phyloP scores from a whole-genome alignment of 2,113 vertebrate species.

The Phalacrocorax carbo region DNA sequence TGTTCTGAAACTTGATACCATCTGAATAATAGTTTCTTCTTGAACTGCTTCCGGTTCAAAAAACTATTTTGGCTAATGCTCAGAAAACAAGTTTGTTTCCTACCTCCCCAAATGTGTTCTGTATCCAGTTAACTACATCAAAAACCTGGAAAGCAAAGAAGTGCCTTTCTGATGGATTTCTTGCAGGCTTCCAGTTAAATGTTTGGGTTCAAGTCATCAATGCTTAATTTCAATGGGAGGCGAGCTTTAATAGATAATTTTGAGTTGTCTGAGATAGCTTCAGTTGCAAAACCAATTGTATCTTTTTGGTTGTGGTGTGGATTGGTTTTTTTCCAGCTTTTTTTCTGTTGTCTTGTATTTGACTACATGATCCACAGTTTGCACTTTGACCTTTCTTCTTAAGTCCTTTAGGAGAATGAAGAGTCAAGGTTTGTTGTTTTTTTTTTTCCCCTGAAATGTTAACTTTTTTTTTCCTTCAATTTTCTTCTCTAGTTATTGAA shows the following conservation, averaged over 20 bases:
- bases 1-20: neutral
- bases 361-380: neutral
- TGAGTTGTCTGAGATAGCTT: neutral
- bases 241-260: neutral
- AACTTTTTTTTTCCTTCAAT: neutral
- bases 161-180: neutral
- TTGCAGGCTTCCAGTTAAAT: neutral
- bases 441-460: neutral
- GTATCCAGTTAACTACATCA: neutral
- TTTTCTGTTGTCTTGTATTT: neutral
- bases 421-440: neutral
- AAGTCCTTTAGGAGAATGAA: neutral
- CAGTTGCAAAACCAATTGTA: neutral
- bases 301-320: neutral
- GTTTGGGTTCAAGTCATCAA: neutral
- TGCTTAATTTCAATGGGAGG: neutral
- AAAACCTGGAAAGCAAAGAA: neutral
- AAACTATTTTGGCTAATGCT: neutral
- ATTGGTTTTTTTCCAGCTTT: neutral
- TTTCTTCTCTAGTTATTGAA: constrained; percentile 83
- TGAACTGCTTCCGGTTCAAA: neutral
- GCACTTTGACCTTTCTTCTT: neutral
- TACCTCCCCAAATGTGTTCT: neutral
- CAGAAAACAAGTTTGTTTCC: neutral
- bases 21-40: neutral